Evolutionary conservation across 2,888 invertebrate genomes (phyloP), one percentile per base, ranked within the genome.

Genomic region (Dolichopus griseipennis): DNA sequence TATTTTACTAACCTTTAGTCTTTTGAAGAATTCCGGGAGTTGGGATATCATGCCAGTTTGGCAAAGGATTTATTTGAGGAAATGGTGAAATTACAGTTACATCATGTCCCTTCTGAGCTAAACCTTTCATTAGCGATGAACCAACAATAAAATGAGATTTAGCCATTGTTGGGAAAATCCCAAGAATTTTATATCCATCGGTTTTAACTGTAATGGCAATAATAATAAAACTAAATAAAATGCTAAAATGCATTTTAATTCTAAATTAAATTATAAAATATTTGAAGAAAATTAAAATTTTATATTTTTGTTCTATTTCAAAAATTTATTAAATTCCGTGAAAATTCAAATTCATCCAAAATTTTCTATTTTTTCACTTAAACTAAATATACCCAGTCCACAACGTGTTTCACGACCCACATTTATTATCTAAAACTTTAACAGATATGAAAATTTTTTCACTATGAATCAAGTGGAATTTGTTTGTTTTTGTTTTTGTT

Each of bases 61-160:
- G 71, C 0, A 77, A 33, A 0, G 75, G 74, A 1, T 75, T 73
- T 64, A 75, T 74, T 61, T 75, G 75, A 2, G 78, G 77, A 73
- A 76, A 78, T 10, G 78, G 74, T 5, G 77, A 76, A 34, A 79
- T 73, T 0, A 80, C 70, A 0, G 78, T 79, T 1, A 82, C 76
- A 10, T 81, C 74, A 71, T 82, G 82, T 0, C 82, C 82, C 2
- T 76, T 73, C 12, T 72, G 71, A 1, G 75, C 76, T 34, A 83
- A 72, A 1, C 75, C 78, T 34, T 76, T 76, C 68, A 80, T 75
- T 66, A 81, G 66, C 0, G 79, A 71, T 8, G 78, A 76, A 0
- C 78, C 79, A 15, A 80, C 75, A 68, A 79, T 78, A 64, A 62
- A 71, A 70, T 77, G 78, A 12, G 74, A 73, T 68, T 70, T 72